Percentiles rank a stretch among this genome's conserved stretches.
phyloP scores from a whole-genome alignment of 92 coral and sea anemone species.

The Palythoa caribaeorum region DNA sequence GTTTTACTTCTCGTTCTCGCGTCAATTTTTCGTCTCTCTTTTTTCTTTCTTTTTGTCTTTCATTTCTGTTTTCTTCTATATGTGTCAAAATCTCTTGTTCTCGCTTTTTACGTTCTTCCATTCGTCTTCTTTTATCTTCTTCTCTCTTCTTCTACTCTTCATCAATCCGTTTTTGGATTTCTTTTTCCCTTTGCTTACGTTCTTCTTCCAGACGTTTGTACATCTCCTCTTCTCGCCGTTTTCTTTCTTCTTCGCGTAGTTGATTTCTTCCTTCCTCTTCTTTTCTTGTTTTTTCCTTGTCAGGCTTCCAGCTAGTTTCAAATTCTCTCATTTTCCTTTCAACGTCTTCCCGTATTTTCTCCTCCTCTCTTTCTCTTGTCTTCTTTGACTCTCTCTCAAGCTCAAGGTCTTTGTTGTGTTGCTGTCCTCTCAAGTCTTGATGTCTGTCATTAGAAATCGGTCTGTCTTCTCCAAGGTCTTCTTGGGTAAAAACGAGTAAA shows the following conservation, averaged over 20 bases:
- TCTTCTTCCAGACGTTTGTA: background rate
- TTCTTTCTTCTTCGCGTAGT: slow-evolving; percentile 30
- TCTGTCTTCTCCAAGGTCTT: too few relatives aligned
- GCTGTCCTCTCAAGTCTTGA: background rate
- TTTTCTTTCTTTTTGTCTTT: background rate
- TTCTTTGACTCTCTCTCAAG: background rate
- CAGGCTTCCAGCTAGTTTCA: slow-evolving; percentile 10
- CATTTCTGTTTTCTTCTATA: slow-evolving; percentile 18
- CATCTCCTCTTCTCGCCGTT: slow-evolving; percentile 17
- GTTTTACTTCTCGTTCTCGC: background rate
- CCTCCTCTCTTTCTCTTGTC: slow-evolving; percentile 20
- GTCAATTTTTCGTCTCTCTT: slow-evolving; percentile 1
- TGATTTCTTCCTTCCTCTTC: background rate
- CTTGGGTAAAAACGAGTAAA: too few relatives aligned
- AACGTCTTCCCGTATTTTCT: slow-evolving; percentile 21
- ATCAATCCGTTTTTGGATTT: slow-evolving; percentile 20
- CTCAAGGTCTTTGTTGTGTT: background rate
- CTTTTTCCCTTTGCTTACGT: slow-evolving; percentile 5
- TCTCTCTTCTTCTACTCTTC: slow-evolving; percentile 16
- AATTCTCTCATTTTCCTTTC: slow-evolving; percentile 30
- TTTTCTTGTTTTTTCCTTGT: background rate
- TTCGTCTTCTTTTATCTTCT: slow-evolving; percentile 31
- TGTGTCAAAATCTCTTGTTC: slow-evolving; percentile 28
- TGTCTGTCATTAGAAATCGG: background rate
- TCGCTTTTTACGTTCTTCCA: slow-evolving; percentile 32